A percentile compares a stretch with the other conserved stretches of the same genome.
Evolutionary conservation across 2,888 invertebrate genomes (phyloP).

Genomic region (Mongoloraphidia duomilia): DNA sequence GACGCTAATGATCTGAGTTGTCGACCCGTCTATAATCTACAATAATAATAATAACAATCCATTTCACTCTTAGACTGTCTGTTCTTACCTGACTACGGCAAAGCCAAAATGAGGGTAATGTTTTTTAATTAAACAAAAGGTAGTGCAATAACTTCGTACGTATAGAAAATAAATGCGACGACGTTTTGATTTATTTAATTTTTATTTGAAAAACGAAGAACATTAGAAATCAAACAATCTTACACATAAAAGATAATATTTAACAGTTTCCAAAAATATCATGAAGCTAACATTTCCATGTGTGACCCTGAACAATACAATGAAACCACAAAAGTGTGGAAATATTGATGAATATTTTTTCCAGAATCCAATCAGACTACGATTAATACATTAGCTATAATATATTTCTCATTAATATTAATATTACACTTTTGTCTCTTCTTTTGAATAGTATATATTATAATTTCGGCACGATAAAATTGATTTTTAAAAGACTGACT

Average conservation of each 20-base stretch:
- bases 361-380: conserved; percentile 11
- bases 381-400: conserved; percentile 7
- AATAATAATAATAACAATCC: too few species aligned
- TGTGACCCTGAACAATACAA: conserved; percentile 36
- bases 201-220: conserved; percentile 33
- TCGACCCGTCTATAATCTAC: too few species aligned
- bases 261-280: conserved; percentile 33
- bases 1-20: too few species aligned
- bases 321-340: conserved; percentile 22
- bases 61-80: too few species aligned
- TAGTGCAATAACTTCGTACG: too few species aligned
- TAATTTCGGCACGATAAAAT: conserved; percentile 19
- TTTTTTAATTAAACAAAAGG: too few species aligned
- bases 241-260: conserved; percentile 31
- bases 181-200: conserved; percentile 19
- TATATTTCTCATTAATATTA: conserved; percentile 15
- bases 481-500: conserved; percentile 16
- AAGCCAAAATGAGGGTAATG: too few species aligned
- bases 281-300: conserved; percentile 36
- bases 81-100: too few species aligned
- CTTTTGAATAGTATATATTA: conserved; percentile 11
- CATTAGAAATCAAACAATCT: conserved; percentile 33
- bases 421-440: conserved; percentile 12
- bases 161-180: not conserved
- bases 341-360: conserved; percentile 21